Conservation (phyloP, 2,113 vertebrate species). For the Regulus satrapa region DNA sequence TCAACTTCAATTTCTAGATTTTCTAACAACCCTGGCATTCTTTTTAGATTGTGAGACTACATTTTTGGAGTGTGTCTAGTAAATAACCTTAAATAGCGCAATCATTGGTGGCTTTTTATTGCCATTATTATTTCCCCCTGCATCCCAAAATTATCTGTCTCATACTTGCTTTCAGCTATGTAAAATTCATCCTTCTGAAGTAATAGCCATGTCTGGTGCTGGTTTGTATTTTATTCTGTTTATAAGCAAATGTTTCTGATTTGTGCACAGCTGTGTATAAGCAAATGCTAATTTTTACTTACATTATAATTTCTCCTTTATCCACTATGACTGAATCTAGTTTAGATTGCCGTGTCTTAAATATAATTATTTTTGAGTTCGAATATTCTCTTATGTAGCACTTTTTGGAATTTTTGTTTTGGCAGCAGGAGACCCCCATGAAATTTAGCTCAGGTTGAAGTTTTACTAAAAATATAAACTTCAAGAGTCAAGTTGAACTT, state of each 20-base stretch:
- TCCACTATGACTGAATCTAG: neutral
- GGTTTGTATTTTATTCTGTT: neutral
- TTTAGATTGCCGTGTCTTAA: neutral
- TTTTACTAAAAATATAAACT: neutral
- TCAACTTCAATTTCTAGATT: neutral
- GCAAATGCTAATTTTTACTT: neutral
- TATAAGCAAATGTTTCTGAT: neutral
- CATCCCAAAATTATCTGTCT: neutral
- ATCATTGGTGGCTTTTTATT: neutral
- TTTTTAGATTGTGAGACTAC: neutral
- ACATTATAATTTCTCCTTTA: neutral
- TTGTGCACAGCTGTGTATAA: neutral
- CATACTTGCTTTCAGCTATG: neutral
- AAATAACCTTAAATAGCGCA: neutral
- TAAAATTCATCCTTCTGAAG: neutral
- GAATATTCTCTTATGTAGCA: neutral
- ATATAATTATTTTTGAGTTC: neutral
- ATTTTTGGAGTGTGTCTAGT: neutral
- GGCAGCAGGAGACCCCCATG: neutral
- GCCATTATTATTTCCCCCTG: neutral
- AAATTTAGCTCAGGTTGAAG: neutral
- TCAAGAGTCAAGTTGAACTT: neutral
- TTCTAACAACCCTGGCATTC: neutral
- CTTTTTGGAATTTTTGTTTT: neutral
- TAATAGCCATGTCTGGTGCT: neutral